A percentile compares a stretch with the other conserved stretches of the same genome.
Evolutionary conservation across 2,888 invertebrate genomes (phyloP).

Genomic region (Lasioglossum oenotherae): DNA sequence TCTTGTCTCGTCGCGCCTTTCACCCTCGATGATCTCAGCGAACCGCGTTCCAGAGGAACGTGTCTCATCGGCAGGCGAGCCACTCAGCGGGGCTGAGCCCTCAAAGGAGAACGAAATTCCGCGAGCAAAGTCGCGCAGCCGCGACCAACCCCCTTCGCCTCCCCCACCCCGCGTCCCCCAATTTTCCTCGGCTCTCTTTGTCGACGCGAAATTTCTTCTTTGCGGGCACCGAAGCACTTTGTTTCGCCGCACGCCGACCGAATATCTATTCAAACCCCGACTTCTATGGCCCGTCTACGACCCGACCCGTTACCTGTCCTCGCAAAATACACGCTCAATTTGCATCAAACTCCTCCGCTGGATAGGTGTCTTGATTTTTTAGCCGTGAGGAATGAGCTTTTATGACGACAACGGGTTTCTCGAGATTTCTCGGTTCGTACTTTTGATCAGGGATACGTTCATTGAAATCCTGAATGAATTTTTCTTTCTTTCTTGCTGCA

Average conservation of each 20-base stretch:
- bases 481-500: neutral
- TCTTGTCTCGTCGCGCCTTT: conserved; percentile 12
- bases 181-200: neutral
- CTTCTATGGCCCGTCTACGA: neutral
- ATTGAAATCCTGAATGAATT: too few relatives aligned
- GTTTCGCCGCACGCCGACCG: conserved; percentile 6
- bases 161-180: neutral
- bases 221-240: neutral
- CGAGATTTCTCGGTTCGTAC: neutral
- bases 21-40: conserved; percentile 5
- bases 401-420: neutral
- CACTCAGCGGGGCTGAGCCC: neutral
- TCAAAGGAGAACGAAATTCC: conserved; percentile 4
- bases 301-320: neutral
- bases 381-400: neutral
- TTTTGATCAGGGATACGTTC: too few relatives aligned
- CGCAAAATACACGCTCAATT: neutral
- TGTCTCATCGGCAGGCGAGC: conserved; percentile 13
- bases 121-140: neutral
- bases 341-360: neutral
- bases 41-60: neutral
- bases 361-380: neutral
- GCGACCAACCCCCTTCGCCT: neutral
- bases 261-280: neutral
- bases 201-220: neutral